A percentile compares a stretch with the other conserved stretches of the same genome.
Evolutionary conservation across 2,797 vertebrate species (phyloP).

Genomic region (Crocodylus rhombifer): DNA sequence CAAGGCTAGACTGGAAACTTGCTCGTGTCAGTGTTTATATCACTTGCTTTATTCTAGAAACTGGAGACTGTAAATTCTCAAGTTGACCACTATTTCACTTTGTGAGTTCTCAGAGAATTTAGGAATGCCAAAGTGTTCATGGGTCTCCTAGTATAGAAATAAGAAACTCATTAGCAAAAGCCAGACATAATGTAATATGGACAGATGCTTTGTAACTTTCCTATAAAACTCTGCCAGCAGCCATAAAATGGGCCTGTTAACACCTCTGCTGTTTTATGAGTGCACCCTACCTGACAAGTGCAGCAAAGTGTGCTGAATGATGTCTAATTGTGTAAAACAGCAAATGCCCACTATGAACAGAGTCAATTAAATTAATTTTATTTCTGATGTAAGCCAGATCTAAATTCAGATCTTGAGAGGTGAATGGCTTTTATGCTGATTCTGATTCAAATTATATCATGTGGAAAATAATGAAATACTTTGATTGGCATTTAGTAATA

Average conservation of each 20-base stretch:
- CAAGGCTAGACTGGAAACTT: not conserved
- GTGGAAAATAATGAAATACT: not conserved
- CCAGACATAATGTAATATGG: not conserved
- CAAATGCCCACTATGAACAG: conserved; percentile 20
- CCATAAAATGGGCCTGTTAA: conserved; percentile 17
- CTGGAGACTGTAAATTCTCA: not conserved
- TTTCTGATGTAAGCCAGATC: conserved; percentile 4
- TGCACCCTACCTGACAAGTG: not conserved
- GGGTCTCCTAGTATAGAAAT: not conserved
- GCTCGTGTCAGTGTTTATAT: too few relatives aligned
- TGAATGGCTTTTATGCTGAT: not conserved
- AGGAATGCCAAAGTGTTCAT: not conserved
- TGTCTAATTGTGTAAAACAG: not conserved
- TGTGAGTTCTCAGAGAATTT: not conserved
- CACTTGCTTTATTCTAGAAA: too few relatives aligned
- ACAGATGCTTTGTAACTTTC: not conserved
- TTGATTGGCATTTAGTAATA: not conserved
- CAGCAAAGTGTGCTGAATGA: not conserved
- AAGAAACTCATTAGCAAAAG: not conserved
- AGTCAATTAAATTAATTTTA: conserved; percentile 40
- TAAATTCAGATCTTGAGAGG: not conserved
- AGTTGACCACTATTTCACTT: not conserved
- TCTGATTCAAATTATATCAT: not conserved
- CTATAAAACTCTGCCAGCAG: conserved; percentile 21
- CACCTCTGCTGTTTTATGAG: conserved; percentile 2